Evolutionary conservation across 2,797 vertebrate genomes (phyloP).

Genomic region (Heliangelus exortis): DNA sequence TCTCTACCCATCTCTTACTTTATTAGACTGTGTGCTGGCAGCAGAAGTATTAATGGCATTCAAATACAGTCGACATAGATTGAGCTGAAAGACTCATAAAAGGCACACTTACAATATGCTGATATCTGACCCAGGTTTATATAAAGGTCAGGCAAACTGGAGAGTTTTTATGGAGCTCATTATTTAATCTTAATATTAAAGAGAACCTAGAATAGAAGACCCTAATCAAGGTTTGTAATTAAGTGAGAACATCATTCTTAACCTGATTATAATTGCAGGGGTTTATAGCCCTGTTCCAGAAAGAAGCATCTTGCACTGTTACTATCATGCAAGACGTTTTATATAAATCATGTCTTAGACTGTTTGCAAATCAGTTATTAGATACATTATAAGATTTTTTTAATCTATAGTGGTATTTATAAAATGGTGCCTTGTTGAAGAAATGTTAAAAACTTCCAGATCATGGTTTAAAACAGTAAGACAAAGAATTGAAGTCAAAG

Average conservation of each 20-base stretch:
- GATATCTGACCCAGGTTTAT: slow-evolving; percentile 68
- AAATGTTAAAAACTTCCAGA: not conserved
- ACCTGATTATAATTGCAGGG: slow-evolving; percentile 79
- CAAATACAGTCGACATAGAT: slow-evolving; percentile 43
- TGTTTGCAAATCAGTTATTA: slow-evolving; percentile 56
- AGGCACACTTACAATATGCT: slow-evolving; percentile 54
- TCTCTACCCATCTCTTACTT: not conserved
- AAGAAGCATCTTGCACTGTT: slow-evolving; percentile 52
- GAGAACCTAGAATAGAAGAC: slow-evolving; percentile 70
- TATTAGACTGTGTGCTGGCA: not conserved
- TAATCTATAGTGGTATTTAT: not conserved
- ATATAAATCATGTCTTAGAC: slow-evolving; percentile 33
- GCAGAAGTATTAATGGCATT: slow-evolving; percentile 45
- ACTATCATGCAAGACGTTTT: slow-evolving; percentile 51
- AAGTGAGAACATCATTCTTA: slow-evolving; percentile 78
- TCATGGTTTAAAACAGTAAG: not conserved
- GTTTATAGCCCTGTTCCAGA: slow-evolving; percentile 74
- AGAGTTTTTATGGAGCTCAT: slow-evolving; percentile 74
- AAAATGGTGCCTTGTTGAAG: not conserved
- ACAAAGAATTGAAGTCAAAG: slow-evolving; percentile 16
- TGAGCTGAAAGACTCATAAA: slow-evolving; percentile 52
- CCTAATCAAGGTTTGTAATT: slow-evolving; percentile 81
- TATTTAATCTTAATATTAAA: slow-evolving; percentile 79
- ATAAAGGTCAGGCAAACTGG: slow-evolving; percentile 71
- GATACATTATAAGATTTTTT: slow-evolving; percentile 28